A percentile compares a stretch with the other conserved stretches of the same genome.
Evolutionary conservation across 2,888 invertebrate species (phyloP).

Genomic region (Bugulina stolonifera): DNA sequence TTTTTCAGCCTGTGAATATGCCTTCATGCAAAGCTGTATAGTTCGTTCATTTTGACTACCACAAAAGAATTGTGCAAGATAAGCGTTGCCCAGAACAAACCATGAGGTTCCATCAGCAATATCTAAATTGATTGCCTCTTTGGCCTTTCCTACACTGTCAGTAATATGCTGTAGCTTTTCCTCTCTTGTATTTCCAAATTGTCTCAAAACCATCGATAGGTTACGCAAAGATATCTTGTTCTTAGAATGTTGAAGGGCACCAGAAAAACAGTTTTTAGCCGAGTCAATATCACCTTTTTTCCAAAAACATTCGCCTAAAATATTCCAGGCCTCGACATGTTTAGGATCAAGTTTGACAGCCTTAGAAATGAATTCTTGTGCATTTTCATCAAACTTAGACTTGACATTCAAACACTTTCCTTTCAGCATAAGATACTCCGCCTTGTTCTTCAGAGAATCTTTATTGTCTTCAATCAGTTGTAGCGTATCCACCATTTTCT

Average conservation of each 20-base stretch:
- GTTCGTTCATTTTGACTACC: conserved; percentile 67
- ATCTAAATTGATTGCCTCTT: conserved; percentile 74
- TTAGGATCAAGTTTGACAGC: conserved; percentile 78
- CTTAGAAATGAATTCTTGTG: conserved; percentile 70
- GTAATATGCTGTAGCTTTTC: conserved; percentile 61
- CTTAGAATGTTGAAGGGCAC: conserved; percentile 57
- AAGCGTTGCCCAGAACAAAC: conserved; percentile 78
- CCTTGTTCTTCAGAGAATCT: conserved; percentile 36
- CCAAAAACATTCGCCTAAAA: conserved; percentile 82
- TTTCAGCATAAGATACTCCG: conserved; percentile 60
- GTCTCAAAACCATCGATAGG: conserved; percentile 73
- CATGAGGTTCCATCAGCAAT: conserved; percentile 74
- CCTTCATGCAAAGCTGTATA: conserved; percentile 69
- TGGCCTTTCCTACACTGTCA: conserved; percentile 70
- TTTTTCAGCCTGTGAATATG: conserved; percentile 73
- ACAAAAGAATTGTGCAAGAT: conserved; percentile 72
- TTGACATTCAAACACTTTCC: conserved; percentile 68
- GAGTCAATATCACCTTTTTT: conserved; percentile 74
- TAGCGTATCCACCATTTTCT: conserved; percentile 47
- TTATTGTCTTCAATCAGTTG: not conserved
- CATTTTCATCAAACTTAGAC: conserved; percentile 64
- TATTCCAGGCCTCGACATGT: conserved; percentile 77
- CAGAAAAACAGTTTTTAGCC: conserved; percentile 76
- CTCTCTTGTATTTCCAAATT: conserved; percentile 56
- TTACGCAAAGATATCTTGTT: conserved; percentile 72